Conservation (phyloP, 2,888 invertebrate species). For the Euplagia quadripunctaria region DNA sequence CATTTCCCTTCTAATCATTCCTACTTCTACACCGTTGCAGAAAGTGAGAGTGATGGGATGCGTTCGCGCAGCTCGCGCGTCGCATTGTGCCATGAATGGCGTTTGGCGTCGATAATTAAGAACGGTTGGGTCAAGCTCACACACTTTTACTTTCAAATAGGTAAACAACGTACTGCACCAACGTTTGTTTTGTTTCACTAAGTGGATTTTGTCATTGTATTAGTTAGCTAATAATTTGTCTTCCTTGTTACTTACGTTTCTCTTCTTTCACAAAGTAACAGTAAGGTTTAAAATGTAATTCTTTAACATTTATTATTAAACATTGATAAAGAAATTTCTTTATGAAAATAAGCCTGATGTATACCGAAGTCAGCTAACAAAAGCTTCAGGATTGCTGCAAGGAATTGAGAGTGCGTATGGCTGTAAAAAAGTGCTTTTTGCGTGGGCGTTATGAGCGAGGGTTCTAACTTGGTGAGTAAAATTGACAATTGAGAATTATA, state of each 20-base stretch:
- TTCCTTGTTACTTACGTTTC: neutral
- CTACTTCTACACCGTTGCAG: conserved; percentile 53
- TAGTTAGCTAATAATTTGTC: neutral
- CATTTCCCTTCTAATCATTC: conserved; percentile 35
- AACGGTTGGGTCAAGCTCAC: conserved; percentile 43
- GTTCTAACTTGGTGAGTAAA: too few species aligned
- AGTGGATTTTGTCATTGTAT: conserved; percentile 9
- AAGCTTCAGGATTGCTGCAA: neutral
- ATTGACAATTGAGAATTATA: too few species aligned
- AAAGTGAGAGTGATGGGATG: conserved; percentile 80
- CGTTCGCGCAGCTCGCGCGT: conserved; percentile 68
- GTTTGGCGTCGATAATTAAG: conserved; percentile 57
- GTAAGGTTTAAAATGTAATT: neutral
- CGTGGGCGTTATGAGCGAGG: too few species aligned
- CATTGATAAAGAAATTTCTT: neutral
- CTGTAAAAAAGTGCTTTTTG: too few species aligned
- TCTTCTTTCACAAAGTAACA: neutral
- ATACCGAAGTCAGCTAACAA: neutral
- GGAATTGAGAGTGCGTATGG: too few species aligned
- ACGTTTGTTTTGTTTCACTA: conserved; percentile 13
- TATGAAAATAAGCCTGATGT: neutral
- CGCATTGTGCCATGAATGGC: conserved; percentile 67
- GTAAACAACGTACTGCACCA: conserved; percentile 14
- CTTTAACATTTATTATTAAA: neutral
- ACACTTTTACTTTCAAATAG: conserved; percentile 57